Conservation (phyloP, 2,113 vertebrate species). For the Neotragus pygmaeus region DNA sequence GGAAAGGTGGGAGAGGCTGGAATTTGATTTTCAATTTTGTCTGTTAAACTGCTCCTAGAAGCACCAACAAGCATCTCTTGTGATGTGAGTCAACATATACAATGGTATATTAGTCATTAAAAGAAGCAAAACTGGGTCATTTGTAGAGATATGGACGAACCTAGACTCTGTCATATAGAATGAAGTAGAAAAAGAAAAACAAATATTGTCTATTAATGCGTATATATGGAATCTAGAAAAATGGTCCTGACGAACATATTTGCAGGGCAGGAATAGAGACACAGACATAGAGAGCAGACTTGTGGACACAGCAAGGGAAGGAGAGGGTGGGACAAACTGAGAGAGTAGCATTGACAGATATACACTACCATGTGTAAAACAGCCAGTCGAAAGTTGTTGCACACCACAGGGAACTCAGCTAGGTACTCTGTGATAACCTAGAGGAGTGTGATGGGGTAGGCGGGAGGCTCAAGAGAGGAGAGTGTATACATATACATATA, state of each 20-base stretch:
- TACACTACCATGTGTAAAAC: not conserved
- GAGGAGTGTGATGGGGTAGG: not conserved
- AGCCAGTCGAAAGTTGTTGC: not conserved
- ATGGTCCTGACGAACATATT: not conserved
- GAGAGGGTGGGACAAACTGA: not conserved
- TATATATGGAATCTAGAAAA: not conserved
- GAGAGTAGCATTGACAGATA: not conserved
- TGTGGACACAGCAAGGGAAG: not conserved
- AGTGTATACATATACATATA: not conserved
- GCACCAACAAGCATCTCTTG: not conserved
- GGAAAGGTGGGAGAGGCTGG: not conserved
- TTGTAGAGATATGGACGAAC: not conserved
- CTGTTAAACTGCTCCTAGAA: not conserved
- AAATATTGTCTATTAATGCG: not conserved
- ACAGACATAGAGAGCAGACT: not conserved
- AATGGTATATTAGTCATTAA: not conserved
- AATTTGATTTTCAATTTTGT: not conserved
- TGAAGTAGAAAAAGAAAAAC: not conserved
- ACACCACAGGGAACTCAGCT: not conserved
- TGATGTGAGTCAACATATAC: not conserved
- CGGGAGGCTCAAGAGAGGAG: not conserved
- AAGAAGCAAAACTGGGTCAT: not conserved
- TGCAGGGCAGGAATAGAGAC: not conserved
- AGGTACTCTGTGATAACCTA: not conserved
- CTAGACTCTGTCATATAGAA: not conserved